Base-by-base conservation (phyloP, 2,113 vertebrate genomes). In the Nipponia nippon region DNA sequence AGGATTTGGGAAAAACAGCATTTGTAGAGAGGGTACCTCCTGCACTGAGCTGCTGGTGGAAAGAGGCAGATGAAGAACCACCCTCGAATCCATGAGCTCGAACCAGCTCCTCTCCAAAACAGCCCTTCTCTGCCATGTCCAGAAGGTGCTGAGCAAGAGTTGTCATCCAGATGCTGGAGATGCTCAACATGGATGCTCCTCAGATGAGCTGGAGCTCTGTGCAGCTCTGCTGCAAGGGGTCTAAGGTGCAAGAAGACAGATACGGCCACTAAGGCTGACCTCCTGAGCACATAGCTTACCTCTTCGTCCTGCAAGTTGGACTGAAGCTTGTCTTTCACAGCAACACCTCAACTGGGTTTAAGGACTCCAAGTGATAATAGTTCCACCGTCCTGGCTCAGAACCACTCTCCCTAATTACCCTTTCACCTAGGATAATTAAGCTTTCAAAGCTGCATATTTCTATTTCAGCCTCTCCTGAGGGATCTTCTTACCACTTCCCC, bases 191-290 rank as follows among this genome's bases (percentile, higher is more conserved):
- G 50, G 58, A 20, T 58, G 47, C 17, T 76, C 34, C 32, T 66
- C 17, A 12, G 47, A 15, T 21, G 63, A 44, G 20, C 10, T 44
- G 75, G 22, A n/a, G 53, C 62, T 90, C 40, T 18, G 23, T 18
- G 21, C 21, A 61, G 52, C 52, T 40, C 63, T 40, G n/a, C 18
- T 42, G 32, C 46, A n/a, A 29, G 29, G 22, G n/a, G 3, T 79
- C 21, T 56, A 32, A 46, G 36, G 58, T 46, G 30, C 5, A 25
- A 58, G 58, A 55, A 34, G 65, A 46, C 6, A 83, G n/a, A 53
- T 3, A 16, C 0, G 2, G 55, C 21, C 1, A 1, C 32, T 40
- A 34, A 55, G n/a, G 25, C 29, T 58, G 52, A 44, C 11, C 21
- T 52, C 50, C 55, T 7, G 29, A 29, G 65, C 38, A 40, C 40